Evolutionary conservation across 2,797 vertebrate genomes (phyloP), one percentile per base, ranked within the genome.

Genomic region (Craterocephalus amniculus): DNA sequence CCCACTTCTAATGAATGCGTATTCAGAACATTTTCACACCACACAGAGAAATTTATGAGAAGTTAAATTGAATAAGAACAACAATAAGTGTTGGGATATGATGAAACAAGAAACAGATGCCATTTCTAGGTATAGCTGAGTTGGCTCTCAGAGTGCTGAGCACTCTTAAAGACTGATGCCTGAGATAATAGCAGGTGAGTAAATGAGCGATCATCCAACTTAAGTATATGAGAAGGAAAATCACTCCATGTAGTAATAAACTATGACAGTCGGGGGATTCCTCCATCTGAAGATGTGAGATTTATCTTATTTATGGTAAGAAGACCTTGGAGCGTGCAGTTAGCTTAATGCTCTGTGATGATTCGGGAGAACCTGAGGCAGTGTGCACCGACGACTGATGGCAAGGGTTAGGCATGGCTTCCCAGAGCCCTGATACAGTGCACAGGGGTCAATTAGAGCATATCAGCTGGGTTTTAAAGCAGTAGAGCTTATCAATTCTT

Each of bases 401-500:
- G 51, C 58, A 2, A 32, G 58, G 58, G n/a, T n/a, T 24, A 1
- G 64, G 54, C n/a, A 36, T 67, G 69, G 58, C 70, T 57, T 62
- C 57, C 55, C 79, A 84, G 79, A 68, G n/a, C 36, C 49, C 62
- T 66, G 68, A 78, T 76, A 72, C 43, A 78, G 31, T 61, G 61
- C 65, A 78, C 59, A 67, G 24, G 60, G 76, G 83, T 83, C 84
- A 87, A 72, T 87, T 80, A 83, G 70, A 59, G 58, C 40, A 51
- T 13, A 63, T 79, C 60, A 75, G 66, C 58, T 67, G 72, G 34
- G 58, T 59, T 77, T 68, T 77, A 51, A 75, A 70, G 74, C 55
- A 14, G 38, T 36, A 59, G 32, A 71, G 71, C 67, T n/a, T 66
- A 63, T 78, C 63, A 72, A 45, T 71, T 64, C 58, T 64, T 31